These are phyloP conservation scores for Climacteris rufus DNA, from an alignment of 2,113 vertebrate species.

Conservation along the genomic window DNA sequence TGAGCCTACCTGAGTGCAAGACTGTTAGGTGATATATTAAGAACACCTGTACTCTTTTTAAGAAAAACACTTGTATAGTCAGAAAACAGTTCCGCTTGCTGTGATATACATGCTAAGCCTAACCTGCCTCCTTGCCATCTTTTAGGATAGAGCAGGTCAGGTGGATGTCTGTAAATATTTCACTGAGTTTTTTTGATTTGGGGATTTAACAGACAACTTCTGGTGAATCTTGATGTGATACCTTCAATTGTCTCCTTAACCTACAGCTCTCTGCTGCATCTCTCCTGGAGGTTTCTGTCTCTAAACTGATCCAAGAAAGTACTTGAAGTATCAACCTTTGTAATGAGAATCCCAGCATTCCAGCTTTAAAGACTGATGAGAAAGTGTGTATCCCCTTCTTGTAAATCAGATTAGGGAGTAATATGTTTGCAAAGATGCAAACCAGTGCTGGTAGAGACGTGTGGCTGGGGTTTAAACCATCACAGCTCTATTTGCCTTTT, in stretches of 20 bases:
- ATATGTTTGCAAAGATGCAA: background rate
- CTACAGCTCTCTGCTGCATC: background rate
- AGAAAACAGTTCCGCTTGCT: background rate
- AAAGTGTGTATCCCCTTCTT: background rate
- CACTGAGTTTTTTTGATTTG: background rate
- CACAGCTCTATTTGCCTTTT: background rate
- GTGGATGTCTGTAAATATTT: background rate
- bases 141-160: background rate
- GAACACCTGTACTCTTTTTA: background rate
- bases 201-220: background rate
- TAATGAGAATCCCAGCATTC: background rate
- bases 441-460: background rate
- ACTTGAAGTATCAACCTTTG: background rate
- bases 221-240: background rate
- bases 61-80: background rate
- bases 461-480: background rate
- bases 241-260: background rate
- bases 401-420: background rate
- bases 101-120: background rate
- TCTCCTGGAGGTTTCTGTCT: background rate
- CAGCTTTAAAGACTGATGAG: background rate
- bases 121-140: background rate
- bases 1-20: background rate
- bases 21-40: background rate
- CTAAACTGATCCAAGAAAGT: background rate